Evolutionary conservation across 2,797 vertebrate genomes (phyloP).

Genomic region (Orestias chungarensis): DNA sequence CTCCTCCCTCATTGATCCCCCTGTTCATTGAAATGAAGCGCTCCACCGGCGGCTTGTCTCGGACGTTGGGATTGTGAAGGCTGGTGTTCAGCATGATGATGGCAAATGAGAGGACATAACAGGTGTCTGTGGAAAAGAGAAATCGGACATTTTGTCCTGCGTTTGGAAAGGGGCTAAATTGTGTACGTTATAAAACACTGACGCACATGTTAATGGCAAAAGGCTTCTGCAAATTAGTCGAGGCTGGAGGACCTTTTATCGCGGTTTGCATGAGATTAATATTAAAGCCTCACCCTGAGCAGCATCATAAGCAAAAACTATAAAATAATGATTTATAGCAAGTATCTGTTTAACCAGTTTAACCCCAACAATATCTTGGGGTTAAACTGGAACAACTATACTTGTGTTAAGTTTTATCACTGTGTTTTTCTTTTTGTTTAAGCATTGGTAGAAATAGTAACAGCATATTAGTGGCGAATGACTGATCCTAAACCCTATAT

Average conservation of each 20-base stretch:
- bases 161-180: background rate
- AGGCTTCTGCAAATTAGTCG: background rate
- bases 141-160: constrained; percentile 32
- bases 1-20: constrained; percentile 94
- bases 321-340: background rate
- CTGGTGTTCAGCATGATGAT: constrained; percentile 99
- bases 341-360: background rate
- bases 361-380: background rate
- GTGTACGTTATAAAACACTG: background rate
- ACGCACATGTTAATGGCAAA: background rate
- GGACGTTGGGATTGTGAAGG: constrained; percentile 93
- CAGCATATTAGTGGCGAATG: background rate
- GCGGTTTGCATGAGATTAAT: background rate
- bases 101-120: constrained; percentile 95
- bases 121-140: constrained; percentile 88
- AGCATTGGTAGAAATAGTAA: background rate
- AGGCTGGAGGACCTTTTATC: background rate
- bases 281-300: background rate
- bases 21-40: constrained; percentile 96
- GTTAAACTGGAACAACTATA: background rate
- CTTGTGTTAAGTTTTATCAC: background rate
- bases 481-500: background rate
- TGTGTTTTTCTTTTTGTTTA: rapidly evolving
- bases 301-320: background rate
- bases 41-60: constrained; percentile 92